phyloP scores from a whole-genome alignment of 2,888 invertebrate species.

The Notodonta ziczac region DNA sequence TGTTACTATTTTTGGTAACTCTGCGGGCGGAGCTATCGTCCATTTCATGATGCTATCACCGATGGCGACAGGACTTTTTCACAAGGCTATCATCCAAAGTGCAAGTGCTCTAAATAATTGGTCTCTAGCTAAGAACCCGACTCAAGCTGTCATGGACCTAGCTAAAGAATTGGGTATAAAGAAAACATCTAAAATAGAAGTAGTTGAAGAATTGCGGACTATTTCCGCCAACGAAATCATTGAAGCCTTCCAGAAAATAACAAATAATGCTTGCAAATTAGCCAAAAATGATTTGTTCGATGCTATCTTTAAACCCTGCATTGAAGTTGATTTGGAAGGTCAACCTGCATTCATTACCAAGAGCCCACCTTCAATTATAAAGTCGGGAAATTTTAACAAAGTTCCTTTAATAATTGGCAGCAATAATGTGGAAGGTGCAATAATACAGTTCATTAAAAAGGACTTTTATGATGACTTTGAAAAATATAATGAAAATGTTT shows the following conservation, averaged over 20 bases:
- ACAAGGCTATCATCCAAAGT: conserved; percentile 77
- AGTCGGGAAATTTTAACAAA: conserved; percentile 71
- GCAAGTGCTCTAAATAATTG: conserved; percentile 73
- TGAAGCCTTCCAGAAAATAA: conserved; percentile 45
- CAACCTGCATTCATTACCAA: conserved; percentile 71
- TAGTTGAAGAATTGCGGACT: conserved; percentile 63
- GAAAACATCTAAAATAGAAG: conserved; percentile 54
- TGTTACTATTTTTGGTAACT: conserved; percentile 78
- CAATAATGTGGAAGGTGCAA: conserved; percentile 66
- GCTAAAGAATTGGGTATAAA: conserved; percentile 61
- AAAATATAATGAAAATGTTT: conserved; percentile 61
- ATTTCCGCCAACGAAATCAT: conserved; percentile 57
- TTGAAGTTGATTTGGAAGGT: conserved; percentile 75
- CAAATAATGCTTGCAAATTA: conserved; percentile 14
- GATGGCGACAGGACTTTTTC: conserved; percentile 75
- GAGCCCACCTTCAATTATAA: conserved; percentile 65
- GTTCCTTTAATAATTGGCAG: conserved; percentile 77
- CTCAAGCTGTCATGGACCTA: conserved; percentile 54
- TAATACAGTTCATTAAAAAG: conserved; percentile 53
- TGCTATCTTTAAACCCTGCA: conserved; percentile 69
- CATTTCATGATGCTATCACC: conserved; percentile 80
- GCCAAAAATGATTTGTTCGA: conserved; percentile 53
- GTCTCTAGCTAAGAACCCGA: conserved; percentile 67
- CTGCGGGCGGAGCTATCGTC: conserved; percentile 74
- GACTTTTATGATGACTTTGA: conserved; percentile 65